phyloP scores from a whole-genome alignment of 2,888 invertebrate genomes.

The Ctena decussata region DNA sequence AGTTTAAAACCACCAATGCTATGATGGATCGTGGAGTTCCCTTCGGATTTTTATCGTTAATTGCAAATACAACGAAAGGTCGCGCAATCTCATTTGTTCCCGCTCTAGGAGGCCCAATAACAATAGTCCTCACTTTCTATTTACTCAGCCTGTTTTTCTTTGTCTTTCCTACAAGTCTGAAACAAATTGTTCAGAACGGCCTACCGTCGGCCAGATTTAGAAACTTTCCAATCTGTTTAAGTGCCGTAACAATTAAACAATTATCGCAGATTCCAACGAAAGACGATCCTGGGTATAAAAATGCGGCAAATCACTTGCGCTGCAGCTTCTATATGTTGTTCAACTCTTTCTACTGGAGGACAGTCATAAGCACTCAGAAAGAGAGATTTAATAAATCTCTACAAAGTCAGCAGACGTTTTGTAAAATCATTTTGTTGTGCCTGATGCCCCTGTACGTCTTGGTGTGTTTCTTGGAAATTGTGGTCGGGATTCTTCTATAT shows the following conservation, averaged over 20 bases:
- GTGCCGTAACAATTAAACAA: not conserved
- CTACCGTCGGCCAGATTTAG: not conserved
- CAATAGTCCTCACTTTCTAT: not conserved
- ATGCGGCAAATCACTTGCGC: not conserved
- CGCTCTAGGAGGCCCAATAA: not conserved
- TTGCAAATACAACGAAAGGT: not conserved
- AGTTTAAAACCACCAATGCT: not conserved
- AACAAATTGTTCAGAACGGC: not conserved
- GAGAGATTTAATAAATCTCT: not conserved
- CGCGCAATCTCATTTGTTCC: not conserved
- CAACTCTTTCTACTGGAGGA: not conserved
- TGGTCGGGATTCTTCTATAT: constrained; percentile 17
- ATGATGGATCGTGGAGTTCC: not conserved
- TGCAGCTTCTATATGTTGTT: constrained; percentile 4
- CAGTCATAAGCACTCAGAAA: not conserved
- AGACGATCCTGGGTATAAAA: not conserved
- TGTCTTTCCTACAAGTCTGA: not conserved
- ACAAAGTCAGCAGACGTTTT: not conserved
- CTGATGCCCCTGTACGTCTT: constrained; percentile 20
- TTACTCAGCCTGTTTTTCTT: not conserved
- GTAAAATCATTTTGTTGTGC: not conserved
- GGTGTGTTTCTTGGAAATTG: constrained; percentile 17
- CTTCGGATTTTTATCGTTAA: not conserved
- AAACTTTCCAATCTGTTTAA: not conserved
- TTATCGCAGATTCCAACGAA: not conserved